Percentiles rank a stretch among this genome's conserved stretches.
Evolutionary conservation across 1,140 invertebrate species (phyloP).

Genomic region (Drosophila dunni): DNA sequence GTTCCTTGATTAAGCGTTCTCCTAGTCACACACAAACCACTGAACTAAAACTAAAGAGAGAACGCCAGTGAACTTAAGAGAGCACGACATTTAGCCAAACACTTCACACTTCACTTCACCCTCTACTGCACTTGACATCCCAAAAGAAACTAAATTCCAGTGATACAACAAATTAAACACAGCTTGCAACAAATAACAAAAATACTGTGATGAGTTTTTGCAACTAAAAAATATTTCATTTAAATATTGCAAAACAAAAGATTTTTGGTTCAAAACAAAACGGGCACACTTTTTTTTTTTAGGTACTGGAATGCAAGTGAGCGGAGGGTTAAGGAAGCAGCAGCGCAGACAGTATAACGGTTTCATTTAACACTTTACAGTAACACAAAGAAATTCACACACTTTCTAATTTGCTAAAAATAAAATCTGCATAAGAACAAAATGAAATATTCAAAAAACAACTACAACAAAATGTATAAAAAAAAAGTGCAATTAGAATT

Average conservation of each 20-base stretch:
- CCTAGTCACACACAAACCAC: slow-evolving; percentile 47
- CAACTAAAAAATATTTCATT: neutral
- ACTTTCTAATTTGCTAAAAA: slow-evolving; percentile 22
- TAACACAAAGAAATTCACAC: neutral
- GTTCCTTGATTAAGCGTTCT: slow-evolving; percentile 11
- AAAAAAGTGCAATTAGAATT: slow-evolving; percentile 83
- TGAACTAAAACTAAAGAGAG: slow-evolving; percentile 1
- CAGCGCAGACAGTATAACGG: slow-evolving; percentile 15
- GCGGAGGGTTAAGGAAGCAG: neutral
- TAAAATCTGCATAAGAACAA: slow-evolving; percentile 31
- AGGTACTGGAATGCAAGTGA: neutral
- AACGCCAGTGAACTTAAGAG: slow-evolving; percentile 10
- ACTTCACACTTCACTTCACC: neutral
- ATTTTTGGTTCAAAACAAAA: slow-evolving; percentile 6
- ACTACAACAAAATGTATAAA: slow-evolving; percentile 51
- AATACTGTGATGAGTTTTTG: no score
- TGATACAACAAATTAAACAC: slow-evolving; percentile 7
- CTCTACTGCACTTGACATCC: slow-evolving; percentile 6
- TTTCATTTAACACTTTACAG: slow-evolving; percentile 43
- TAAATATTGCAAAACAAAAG: neutral
- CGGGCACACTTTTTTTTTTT: slow-evolving; percentile 28
- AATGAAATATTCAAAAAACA: slow-evolving; percentile 26
- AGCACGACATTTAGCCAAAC: neutral
- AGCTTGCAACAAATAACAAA: no score
- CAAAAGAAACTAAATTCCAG: slow-evolving; percentile 9